phyloP scores from a whole-genome alignment of 2,113 vertebrate species.

The Plotosus lineatus region DNA sequence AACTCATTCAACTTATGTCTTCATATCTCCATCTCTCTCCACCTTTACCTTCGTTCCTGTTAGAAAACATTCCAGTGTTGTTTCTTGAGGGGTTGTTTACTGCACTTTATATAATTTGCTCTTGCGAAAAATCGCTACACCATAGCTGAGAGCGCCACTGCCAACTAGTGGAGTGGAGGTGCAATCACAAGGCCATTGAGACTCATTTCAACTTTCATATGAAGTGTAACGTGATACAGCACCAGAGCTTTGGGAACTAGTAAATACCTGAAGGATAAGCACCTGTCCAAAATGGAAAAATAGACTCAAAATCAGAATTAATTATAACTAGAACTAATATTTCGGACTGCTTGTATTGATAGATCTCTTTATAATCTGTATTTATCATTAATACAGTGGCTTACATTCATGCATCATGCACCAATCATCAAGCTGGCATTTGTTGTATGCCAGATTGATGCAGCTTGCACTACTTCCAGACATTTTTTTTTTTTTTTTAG shows the following conservation, averaged over 20 bases:
- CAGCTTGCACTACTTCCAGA: background rate
- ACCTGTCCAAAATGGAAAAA: background rate
- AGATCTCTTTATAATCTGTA: background rate
- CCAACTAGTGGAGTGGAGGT: too few relatives aligned
- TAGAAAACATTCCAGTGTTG: too few relatives aligned
- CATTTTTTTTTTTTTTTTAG: background rate
- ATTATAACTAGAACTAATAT: background rate
- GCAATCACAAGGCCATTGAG: too few relatives aligned
- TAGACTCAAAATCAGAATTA: background rate
- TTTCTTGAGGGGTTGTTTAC: too few relatives aligned
- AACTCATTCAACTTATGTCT: too few relatives aligned
- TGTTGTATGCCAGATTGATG: background rate
- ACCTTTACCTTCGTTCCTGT: too few relatives aligned
- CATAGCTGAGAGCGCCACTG: too few relatives aligned
- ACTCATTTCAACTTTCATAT: constrained; percentile 13
- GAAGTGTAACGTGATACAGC: background rate
- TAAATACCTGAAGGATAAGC: background rate
- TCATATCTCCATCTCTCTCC: too few relatives aligned
- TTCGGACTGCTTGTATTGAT: background rate
- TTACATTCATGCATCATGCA: background rate
- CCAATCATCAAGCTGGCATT: background rate
- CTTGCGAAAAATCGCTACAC: too few relatives aligned
- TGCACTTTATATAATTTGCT: too few relatives aligned
- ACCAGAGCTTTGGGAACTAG: background rate
- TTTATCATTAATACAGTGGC: background rate